Evolutionary conservation across 2,888 invertebrate genomes (phyloP), one percentile per base, ranked within the genome.

Genomic region (Pyralis farinalis): DNA sequence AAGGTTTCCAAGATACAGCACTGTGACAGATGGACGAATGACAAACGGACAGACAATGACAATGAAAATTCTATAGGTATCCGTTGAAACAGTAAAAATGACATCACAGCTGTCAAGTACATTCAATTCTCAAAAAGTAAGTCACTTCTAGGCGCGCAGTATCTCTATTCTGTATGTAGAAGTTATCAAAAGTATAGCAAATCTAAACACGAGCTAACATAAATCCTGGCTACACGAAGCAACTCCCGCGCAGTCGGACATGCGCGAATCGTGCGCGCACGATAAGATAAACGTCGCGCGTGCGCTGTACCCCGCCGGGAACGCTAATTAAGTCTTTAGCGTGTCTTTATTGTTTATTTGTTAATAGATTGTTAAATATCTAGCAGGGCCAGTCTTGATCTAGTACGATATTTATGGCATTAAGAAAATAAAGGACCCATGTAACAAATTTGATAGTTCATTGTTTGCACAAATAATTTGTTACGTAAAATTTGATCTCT

Each of bases 261-360:
- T 55, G 62, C 54, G 49, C 43, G 64, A 56, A 59, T 65, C 71
- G 66, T 69, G 64, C 70, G 58, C 64, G 46, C 57, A 67, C 33
- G 84, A 84, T 84, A 83, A 84, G 85, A 83, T 77, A 77, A 65
- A 64, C 62, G 55, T 46, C 56, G 64, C 71, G 80, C 80, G 79
- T 74, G 79, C 75, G 68, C 79, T 50, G 66, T 63, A 72, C 72
- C 85, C 81, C 75, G 78, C 67, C 68, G 84, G 66, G 84, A 69
- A 62, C 77, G 64, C 86, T 88, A 88, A 88, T 88, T 88, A 87
- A 87, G 78, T 81, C 86, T 80, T 86, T 82, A 80, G 65, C 71
- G 78, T 25, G 25, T 71, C 63, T 67, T 64, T 71, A 72, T 72
- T 71, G 65, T 64, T 74, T 76, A 77, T 76, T 75, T 71, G 71